Evolutionary conservation across 2,888 invertebrate genomes (phyloP), one percentile per base, ranked within the genome.

Genomic region (Dryadula phaetusa): DNA sequence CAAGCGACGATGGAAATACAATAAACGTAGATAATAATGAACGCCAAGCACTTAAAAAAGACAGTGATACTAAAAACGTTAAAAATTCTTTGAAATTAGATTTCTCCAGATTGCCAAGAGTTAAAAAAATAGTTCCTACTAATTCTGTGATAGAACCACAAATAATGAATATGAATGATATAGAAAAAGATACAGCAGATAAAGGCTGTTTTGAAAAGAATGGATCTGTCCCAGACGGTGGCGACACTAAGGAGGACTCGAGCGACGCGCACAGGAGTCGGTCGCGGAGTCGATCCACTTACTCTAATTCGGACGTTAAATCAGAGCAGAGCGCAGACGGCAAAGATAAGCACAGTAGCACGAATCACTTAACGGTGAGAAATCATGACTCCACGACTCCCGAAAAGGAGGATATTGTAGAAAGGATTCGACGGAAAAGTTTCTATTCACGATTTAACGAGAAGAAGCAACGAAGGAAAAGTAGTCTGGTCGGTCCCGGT

Each of bases 371-470:
- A 75, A 90, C 79, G 76, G 86, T 77, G 72, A 92, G 84, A 77
- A 93, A 77, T 83, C 93, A 72, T 80, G 94, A 87, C 80, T 82
- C 90, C 25, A 84, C 84, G 34, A 85, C 90, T 12, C 92, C 93
- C 12, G 93, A 95, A 70, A 87, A 87, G 71, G 97, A 97, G 79
- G 97, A 97, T 68, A 95, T 98, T 47, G 95, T 95, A 62, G 98
- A 98, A 79, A 94, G 98, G 77, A 98, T 98, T 77, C 94, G 97
- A 75, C 94, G 98, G 37, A 97, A 97, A 83, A 98, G 98, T 83
- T 98, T 97, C 87, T 98, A 97, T 82, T 95, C 96, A 14, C 93
- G 98, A 74, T 98, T 98, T 82, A 98, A 98, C 82, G 97, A 97
- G 80, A 95, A 96, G 82, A 96, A 96, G 77, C 94, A 94, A 73